phyloP scores from a whole-genome alignment of 2,113 vertebrate genomes.

The Gasterosteus aculeatus region DNA sequence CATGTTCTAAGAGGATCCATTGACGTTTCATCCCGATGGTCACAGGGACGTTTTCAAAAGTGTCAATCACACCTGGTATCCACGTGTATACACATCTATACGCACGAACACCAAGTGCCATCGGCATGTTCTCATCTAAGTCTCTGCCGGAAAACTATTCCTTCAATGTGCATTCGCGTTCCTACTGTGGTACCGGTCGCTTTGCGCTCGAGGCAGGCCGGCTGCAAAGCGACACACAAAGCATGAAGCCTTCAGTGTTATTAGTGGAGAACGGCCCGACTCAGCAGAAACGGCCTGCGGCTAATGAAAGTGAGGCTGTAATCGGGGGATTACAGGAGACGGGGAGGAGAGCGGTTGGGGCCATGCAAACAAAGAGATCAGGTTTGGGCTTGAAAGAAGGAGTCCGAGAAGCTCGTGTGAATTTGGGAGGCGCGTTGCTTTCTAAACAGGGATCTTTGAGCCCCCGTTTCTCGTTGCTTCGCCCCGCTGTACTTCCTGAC shows the following conservation, averaged over 20 bases:
- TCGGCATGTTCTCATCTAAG: neutral
- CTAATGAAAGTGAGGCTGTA: constrained; percentile 71
- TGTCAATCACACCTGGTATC: too few species aligned
- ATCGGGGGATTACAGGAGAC: constrained; percentile 62
- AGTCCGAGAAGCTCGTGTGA: constrained; percentile 28
- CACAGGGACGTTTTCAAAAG: too few species aligned
- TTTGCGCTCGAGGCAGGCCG: constrained; percentile 30
- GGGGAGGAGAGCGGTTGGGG: neutral
- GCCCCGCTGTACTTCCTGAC: neutral
- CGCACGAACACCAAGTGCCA: neutral
- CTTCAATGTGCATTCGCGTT: neutral
- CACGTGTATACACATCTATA: too few species aligned
- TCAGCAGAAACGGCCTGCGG: constrained; percentile 68
- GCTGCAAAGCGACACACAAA: constrained; percentile 27
- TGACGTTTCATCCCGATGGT: too few species aligned
- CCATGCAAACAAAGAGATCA: constrained; percentile 42
- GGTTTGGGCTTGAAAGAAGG: constrained; percentile 27
- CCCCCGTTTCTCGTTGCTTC: constrained; percentile 8
- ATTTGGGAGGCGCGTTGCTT: constrained; percentile 38
- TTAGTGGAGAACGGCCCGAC: constrained; percentile 56
- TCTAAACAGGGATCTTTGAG: constrained; percentile 15
- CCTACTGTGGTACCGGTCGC: neutral
- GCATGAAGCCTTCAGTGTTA: constrained; percentile 57
- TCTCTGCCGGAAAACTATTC: neutral
- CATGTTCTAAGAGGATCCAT: too few species aligned